Percentiles rank a stretch among this genome's conserved stretches.
phyloP scores from a whole-genome alignment of 1,140 invertebrate species.

The Cydia splendana region DNA sequence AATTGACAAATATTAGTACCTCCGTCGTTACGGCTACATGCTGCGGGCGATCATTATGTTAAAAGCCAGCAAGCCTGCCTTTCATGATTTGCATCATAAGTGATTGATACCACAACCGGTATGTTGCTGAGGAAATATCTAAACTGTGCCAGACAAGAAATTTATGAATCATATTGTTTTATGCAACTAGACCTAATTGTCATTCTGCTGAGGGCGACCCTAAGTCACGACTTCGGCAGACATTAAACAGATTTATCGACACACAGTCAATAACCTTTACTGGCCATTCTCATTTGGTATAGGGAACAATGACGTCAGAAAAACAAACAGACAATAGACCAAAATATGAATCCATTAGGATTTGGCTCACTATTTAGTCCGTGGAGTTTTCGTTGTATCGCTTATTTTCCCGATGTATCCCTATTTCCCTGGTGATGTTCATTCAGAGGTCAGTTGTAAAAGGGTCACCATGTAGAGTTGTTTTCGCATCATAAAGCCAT shows the following conservation, averaged over 20 bases:
- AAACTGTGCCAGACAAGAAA: not conserved
- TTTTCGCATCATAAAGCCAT: not conserved
- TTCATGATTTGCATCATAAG: constrained; percentile 12
- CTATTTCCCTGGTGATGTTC: no score
- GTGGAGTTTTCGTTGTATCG: no score
- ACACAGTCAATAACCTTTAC: not conserved
- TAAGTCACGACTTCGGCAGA: constrained; percentile 13
- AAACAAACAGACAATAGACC: not conserved
- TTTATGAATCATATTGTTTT: constrained; percentile 17
- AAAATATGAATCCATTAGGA: not conserved
- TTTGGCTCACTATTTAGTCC: not conserved
- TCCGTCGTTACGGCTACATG: not conserved
- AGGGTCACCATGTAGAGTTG: not conserved
- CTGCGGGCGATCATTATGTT: constrained; percentile 15
- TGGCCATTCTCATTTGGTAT: constrained; percentile 7
- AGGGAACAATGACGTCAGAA: not conserved
- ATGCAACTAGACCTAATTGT: constrained; percentile 14
- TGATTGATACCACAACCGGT: constrained; percentile 16
- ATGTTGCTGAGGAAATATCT: not conserved
- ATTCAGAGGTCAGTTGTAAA: not conserved
- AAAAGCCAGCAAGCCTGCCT: not conserved
- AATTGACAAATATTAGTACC: constrained; percentile 6
- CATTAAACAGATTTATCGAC: constrained; percentile 10
- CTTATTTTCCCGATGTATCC: no score
- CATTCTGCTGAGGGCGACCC: constrained; percentile 19